Evolutionary conservation across 2,888 invertebrate species (phyloP).

Genomic region (Cephonodes hylas): DNA sequence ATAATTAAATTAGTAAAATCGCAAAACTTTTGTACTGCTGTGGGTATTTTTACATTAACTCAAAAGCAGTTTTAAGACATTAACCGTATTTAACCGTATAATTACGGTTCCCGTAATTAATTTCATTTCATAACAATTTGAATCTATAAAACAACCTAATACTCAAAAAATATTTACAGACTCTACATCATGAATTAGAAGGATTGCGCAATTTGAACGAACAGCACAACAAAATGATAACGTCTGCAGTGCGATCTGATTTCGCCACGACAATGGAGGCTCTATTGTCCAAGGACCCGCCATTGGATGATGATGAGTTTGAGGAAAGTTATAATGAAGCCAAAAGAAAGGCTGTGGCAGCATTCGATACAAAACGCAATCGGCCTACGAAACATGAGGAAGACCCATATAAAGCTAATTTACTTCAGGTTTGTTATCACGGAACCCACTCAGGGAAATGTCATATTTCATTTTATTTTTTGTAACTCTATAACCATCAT

Average conservation of each 20-base stretch:
- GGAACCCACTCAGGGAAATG: not conserved
- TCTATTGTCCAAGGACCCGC: slow-evolving; percentile 15
- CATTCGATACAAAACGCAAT: slow-evolving; percentile 17
- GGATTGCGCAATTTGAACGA: slow-evolving; percentile 15
- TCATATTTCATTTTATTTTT: not conserved
- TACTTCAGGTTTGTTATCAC: slow-evolving; percentile 16
- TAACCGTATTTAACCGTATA: too few relatives aligned
- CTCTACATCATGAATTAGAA: slow-evolving; percentile 11
- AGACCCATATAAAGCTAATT: slow-evolving; percentile 16
- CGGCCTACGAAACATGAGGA: slow-evolving; percentile 11
- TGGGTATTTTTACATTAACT: not conserved
- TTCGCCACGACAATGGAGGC: slow-evolving; percentile 17
- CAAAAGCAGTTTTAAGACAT: too few relatives aligned
- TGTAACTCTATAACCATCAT: not conserved
- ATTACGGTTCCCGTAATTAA: too few relatives aligned
- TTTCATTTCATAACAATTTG: not conserved
- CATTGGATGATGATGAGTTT: slow-evolving; percentile 17
- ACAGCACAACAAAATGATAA: slow-evolving; percentile 18
- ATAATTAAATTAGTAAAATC: not conserved
- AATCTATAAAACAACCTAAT: not conserved
- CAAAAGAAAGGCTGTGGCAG: slow-evolving; percentile 13
- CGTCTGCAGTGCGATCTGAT: slow-evolving; percentile 11
- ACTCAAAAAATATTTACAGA: slow-evolving; percentile 14
- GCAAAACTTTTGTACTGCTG: rapidly evolving
- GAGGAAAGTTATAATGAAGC: slow-evolving; percentile 12